Evolutionary conservation across 2,888 invertebrate genomes (phyloP), one percentile per base, ranked within the genome.

Genomic region (Melieria omissa): DNA sequence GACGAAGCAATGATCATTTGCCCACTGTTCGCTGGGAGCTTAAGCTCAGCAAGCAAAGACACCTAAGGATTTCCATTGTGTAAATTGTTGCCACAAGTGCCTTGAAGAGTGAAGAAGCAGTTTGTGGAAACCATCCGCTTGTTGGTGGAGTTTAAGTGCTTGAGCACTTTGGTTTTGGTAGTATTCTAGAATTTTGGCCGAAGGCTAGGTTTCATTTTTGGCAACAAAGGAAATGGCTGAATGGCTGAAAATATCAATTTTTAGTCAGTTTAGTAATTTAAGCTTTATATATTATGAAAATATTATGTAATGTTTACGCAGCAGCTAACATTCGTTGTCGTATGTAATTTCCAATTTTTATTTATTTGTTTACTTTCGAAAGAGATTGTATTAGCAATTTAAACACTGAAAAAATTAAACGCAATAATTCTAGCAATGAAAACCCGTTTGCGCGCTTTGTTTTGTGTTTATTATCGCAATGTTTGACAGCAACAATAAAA

Each of bases 341-440:
- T 2, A 10, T 47, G n/a, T 7, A 62, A 44, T 52, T 16, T 41
- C 41, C 14, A 52, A n/a, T n/a, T 52, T 52, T 52, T 52, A 8
- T n/a, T n/a, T 52, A 29, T 58, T 58, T 68, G 29, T 29, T 29
- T 68, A 46, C 66, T 73, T 75, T 77, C 77, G 75, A 77, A 75
- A 77, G 77, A 77, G 77, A 77, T 75, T 77, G 77, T 73, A 61
- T 65, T 62, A 44, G 54, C 52, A 47, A 65, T 16, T 41, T 47
- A 65, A 60, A 68, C 29, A 47, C 47, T 57, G 63, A 45, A 70
- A 60, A 65, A 62, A 62, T 42, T 55, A 70, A 70, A 64, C 52
- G 45, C 42, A 52, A 47, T 10, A 65, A 57, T 65, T 65, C 49
- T 61, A 45, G 7, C 12, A 61, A 52, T 52, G 12, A 42, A 7